Base-by-base conservation (phyloP, 2,113 vertebrate genomes). In the Circaetus gallicus region DNA sequence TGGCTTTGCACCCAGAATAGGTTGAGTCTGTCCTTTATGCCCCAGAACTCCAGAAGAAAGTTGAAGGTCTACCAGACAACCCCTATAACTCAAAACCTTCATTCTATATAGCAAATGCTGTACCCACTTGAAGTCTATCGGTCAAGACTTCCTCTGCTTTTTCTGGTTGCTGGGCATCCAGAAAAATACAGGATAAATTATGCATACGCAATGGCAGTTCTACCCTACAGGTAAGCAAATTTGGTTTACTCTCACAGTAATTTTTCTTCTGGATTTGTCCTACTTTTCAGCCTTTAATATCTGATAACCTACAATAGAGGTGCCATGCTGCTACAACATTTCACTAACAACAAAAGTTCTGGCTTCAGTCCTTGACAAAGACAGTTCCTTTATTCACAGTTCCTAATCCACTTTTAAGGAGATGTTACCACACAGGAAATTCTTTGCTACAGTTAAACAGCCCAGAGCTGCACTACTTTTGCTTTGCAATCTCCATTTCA, bases 401-500 rank as follows among this genome's bases (percentile, higher is more conserved):
- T 74, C 42, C 29, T 76, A 50, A 90, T 36, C 21, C 31, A 43
- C 34, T 81, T 78, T 49, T 47, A 67, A 90, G 43, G 76, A 94
- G 55, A 47, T 20, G 22, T 55, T 71, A 53, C 40, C 13, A 20
- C 21, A 25, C 6, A 36, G 61, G 52, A 88, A 88, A 62, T 38
- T 50, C 21, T 83, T 77, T 70, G 43, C 62, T 70, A 13, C 18
- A 69, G 62, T 72, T 71, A 67, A 81, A 73, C 52, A 72, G 62
- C 36, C 38, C 61, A 88, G 56, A 80, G 50, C 58, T 83, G 28
- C 52, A 14, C 36, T 65, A 7, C 32, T 55, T 91, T 36, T 91
- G 34, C 45, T 92, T 73, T 88, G n/a, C 66, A 87, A 53, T 18
- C n/a, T 96, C 56, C n/a, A 20, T 82, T 92, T 86, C 77, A 79